Evolutionary conservation across 2,888 invertebrate species (phyloP).

Genomic region (Gortyna flavago): DNA sequence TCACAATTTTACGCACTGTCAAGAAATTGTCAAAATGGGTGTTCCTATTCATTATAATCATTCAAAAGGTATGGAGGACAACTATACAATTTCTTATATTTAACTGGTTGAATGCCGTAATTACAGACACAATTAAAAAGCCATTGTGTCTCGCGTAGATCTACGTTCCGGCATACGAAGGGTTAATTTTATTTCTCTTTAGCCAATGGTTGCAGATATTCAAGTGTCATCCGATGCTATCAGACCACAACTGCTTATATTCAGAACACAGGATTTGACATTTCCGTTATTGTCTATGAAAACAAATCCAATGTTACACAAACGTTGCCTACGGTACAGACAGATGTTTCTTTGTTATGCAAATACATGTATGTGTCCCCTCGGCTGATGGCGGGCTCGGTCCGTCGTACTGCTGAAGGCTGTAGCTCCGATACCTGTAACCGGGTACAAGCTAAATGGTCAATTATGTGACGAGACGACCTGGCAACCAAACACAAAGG

Average conservation of each 20-base stretch:
- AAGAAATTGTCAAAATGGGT: background rate
- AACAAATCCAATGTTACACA: slow-evolving; percentile 74
- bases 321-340: slow-evolving; percentile 68
- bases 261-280: slow-evolving; percentile 28
- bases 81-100: background rate
- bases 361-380: slow-evolving; percentile 77
- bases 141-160: too few relatives aligned
- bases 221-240: background rate
- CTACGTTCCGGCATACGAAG: too few relatives aligned
- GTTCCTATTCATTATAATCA: background rate
- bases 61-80: background rate
- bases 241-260: slow-evolving; percentile 9
- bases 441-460: slow-evolving; percentile 82
- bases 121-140: too few relatives aligned
- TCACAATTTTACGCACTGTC: background rate
- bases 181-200: too few relatives aligned
- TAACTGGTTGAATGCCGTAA: too few relatives aligned
- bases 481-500: slow-evolving; percentile 72
- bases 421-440: slow-evolving; percentile 82
- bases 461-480: slow-evolving; percentile 79
- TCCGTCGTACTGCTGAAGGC: slow-evolving; percentile 81
- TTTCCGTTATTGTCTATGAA: slow-evolving; percentile 62
- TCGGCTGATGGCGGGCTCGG: slow-evolving; percentile 71
- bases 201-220: background rate
- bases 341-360: slow-evolving; percentile 85